Conservation (phyloP, 2,888 invertebrate genomes). For the Drosophila formosana region DNA sequence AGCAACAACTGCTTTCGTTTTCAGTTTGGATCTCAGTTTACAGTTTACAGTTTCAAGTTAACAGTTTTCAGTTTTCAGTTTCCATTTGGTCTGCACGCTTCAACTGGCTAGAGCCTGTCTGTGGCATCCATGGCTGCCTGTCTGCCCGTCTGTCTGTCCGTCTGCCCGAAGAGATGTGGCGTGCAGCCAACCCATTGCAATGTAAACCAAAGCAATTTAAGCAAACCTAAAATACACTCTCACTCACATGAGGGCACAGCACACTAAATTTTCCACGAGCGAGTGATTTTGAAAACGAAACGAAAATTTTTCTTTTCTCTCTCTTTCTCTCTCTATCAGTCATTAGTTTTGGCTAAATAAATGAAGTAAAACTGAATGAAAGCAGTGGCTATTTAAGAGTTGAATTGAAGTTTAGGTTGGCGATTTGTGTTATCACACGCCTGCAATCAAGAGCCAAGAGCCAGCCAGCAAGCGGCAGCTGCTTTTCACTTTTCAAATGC, state of each 20-base stretch:
- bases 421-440: slow-evolving; percentile 70
- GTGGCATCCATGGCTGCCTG: slow-evolving; percentile 8
- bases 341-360: slow-evolving; percentile 76
- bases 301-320: slow-evolving; percentile 44
- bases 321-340: slow-evolving; percentile 28
- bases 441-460: slow-evolving; percentile 55
- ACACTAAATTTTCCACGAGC: slow-evolving; percentile 81
- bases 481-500: slow-evolving; percentile 60
- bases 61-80: slow-evolving; percentile 55
- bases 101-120: slow-evolving; percentile 65
- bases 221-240: slow-evolving; percentile 34
- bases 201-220: slow-evolving; percentile 71
- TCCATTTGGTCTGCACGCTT: slow-evolving; percentile 74
- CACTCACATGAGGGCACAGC: slow-evolving; percentile 31
- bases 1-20: slow-evolving; percentile 70
- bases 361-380: slow-evolving; percentile 65
- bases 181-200: slow-evolving; percentile 57
- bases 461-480: background rate
- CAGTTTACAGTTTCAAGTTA: slow-evolving; percentile 36
- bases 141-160: background rate
- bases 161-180: slow-evolving; percentile 34
- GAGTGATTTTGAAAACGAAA: slow-evolving; percentile 76
- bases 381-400: slow-evolving; percentile 45
- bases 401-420: slow-evolving; percentile 28
- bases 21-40: slow-evolving; percentile 53